Evolutionary conservation across 1,140 invertebrate genomes (phyloP), one percentile per base, ranked within the genome.

Genomic region (Ylistrum balloti): DNA sequence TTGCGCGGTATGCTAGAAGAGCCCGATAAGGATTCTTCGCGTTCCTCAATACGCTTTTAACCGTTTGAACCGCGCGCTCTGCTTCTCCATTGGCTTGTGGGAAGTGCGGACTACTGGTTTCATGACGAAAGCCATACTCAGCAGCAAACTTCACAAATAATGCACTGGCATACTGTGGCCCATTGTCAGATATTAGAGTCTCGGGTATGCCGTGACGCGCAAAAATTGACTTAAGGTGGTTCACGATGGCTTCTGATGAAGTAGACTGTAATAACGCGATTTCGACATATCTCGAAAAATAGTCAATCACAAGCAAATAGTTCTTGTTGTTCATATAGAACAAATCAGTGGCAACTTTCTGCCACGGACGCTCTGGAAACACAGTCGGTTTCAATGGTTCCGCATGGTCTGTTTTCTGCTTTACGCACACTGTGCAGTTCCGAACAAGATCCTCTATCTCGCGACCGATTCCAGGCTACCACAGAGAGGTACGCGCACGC

Each of bases 211-310:
- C 56, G 56, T 74, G n/a, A 3, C 56, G 9, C 22, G 56, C 56
- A 74, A 74, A 74, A 0, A 92, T 91, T 17, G 87, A 87, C 86
- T 92, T 90, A 89, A 92, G 33, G 28, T 91, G 56, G 32, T 22
- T 91, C 20, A 92, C 88, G 20, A 92, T 88, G 13, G 90, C 48
- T n/a, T 86, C 9, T 1, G 91, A 45, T 20, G 92, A 89, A 0
- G 90, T 93, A 22, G 74, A 86, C 28, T 88, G 9, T 88, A 94
- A 74, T 17, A 35, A 38, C 33, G 90, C 86, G 7, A 93, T 86
- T 88, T 94, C 93, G 38, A 92, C 87, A 86, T 91, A 94, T 32
- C 92, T 93, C 11, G 93, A 93, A 87, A 87, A 94, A 85, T 93
- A 94, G 48, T 94, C 94, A 20, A 92, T 90, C n/a, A 94, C 88